phyloP scores from a whole-genome alignment of 2,113 vertebrate species.

The Asarcornis scutulata region DNA sequence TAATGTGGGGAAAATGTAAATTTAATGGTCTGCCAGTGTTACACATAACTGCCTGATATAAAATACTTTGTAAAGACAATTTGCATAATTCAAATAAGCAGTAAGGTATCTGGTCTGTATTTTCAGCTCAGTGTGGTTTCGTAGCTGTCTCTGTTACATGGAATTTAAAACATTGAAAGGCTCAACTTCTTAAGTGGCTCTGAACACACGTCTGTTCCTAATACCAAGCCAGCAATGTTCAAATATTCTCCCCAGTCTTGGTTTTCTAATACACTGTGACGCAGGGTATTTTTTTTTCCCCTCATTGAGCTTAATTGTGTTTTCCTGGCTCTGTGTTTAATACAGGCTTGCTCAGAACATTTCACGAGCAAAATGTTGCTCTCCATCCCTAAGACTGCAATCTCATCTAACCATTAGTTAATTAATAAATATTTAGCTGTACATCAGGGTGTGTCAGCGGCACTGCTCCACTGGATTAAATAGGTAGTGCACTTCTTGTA shows the following conservation, averaged over 20 bases:
- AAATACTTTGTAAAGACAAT: neutral
- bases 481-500: fast-evolving
- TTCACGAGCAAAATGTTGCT: fast-evolving
- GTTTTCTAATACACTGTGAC: fast-evolving
- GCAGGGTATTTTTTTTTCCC: fast-evolving
- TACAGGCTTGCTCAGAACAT: fast-evolving
- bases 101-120: neutral
- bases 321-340: neutral
- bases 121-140: fast-evolving
- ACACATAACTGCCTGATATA: neutral
- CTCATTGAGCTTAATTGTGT: neutral
- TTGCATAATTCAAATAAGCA: neutral
- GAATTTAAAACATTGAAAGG: neutral
- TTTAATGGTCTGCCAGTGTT: neutral
- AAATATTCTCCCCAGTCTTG: fast-evolving
- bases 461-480: fast-evolving
- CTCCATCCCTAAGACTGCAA: neutral
- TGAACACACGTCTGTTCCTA: neutral
- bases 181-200: neutral
- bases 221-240: fast-evolving
- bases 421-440: neutral
- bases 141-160: neutral
- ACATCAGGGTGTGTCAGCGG: neutral
- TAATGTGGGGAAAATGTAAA: neutral
- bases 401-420: fast-evolving